A percentile compares a stretch with the other conserved stretches of the same genome.
These are phyloP conservation scores for Myathropa florea DNA, from an alignment of 2,888 invertebrate species.

Conservation along the genomic window DNA sequence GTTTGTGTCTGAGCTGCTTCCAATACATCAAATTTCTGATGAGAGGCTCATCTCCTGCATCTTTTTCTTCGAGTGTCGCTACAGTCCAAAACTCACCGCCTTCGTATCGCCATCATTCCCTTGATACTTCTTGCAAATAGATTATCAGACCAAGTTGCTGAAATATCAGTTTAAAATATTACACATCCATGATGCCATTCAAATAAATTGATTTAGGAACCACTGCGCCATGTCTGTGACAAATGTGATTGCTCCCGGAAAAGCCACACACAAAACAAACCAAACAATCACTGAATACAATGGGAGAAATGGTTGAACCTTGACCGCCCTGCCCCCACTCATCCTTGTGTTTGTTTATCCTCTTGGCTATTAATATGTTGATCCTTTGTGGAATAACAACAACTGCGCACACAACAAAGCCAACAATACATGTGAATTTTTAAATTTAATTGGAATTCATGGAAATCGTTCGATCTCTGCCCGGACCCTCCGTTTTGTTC, in stretches of 20 bases:
- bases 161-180: neutral
- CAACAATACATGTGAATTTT: neutral
- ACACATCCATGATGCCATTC: neutral
- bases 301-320: neutral
- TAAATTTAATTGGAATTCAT: conserved; percentile 20
- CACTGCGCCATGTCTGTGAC: neutral
- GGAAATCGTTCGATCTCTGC: neutral
- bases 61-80: no score
- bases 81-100: no score
- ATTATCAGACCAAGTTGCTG: neutral
- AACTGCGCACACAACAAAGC: neutral
- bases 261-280: neutral
- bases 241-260: neutral
- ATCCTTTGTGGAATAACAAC: conserved; percentile 18
- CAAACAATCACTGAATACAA: neutral
- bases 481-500: neutral
- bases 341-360: conserved; percentile 7
- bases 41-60: no score
- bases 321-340: neutral
- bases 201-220: neutral
- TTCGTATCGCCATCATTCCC: no score
- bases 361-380: conserved; percentile 17
- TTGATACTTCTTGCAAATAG: no score
- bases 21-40: no score
- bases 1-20: no score